A percentile compares a stretch with the other conserved stretches of the same genome.
Evolutionary conservation across 2,888 invertebrate genomes (phyloP).

Genomic region (Synanthedon tipuliformis): DNA sequence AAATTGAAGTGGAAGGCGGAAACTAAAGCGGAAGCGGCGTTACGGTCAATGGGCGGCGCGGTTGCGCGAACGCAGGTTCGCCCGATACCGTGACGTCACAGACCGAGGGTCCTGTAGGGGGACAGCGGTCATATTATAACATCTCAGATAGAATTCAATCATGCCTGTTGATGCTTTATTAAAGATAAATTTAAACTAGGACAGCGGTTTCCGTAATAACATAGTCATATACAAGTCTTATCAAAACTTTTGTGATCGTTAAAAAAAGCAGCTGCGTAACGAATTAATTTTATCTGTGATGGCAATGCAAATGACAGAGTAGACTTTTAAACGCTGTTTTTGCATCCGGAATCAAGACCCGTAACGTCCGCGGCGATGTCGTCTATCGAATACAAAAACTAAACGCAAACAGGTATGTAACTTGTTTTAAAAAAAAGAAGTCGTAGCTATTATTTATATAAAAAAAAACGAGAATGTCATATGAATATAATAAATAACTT

Average conservation of each 20-base stretch:
- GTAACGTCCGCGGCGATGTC: constrained; percentile 29
- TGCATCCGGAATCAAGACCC: constrained; percentile 23
- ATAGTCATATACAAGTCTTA: too few relatives aligned
- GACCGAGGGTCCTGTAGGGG: constrained; percentile 6
- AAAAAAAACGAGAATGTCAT: too few relatives aligned
- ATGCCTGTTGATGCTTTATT: too few relatives aligned
- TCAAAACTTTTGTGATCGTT: neutral
- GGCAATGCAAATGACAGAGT: constrained; percentile 11
- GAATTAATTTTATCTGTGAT: constrained; percentile 9
- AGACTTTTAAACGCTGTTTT: constrained; percentile 18
- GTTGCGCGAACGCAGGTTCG: constrained; percentile 29
- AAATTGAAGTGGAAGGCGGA: constrained; percentile 56
- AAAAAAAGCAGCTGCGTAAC: constrained; percentile 8
- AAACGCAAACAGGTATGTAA: neutral
- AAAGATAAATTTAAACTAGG: too few relatives aligned
- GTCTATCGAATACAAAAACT: constrained; percentile 12
- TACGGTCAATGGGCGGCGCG: constrained; percentile 34
- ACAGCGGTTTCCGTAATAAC: too few relatives aligned
- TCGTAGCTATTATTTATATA: too few relatives aligned
- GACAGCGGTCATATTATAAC: neutral
- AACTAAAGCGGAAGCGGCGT: constrained; percentile 59
- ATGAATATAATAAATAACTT: too few relatives aligned
- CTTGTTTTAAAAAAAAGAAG: too few relatives aligned
- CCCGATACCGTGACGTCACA: constrained; percentile 44
- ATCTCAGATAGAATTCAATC: too few relatives aligned